Conservation (phyloP, 1,140 invertebrate species). For the Plodia interpunctella region DNA sequence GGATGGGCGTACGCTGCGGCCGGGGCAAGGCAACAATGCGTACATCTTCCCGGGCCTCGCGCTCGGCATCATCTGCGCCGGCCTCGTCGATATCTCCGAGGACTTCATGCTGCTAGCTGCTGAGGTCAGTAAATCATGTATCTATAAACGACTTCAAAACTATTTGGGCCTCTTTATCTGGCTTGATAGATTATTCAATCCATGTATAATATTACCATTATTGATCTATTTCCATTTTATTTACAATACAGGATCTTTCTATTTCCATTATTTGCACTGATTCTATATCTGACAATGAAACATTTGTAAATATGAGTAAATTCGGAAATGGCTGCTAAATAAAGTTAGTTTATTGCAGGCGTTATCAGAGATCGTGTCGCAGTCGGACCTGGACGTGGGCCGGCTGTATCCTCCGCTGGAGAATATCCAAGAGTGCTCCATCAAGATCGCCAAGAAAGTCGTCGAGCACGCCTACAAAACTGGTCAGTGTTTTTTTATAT, state of each 20-base stretch:
- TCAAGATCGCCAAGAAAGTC: constrained; percentile 90
- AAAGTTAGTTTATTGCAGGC: neutral
- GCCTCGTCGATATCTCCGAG: constrained; percentile 91
- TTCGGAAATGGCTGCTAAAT: neutral
- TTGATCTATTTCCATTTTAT: no score
- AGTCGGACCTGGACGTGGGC: constrained; percentile 89
- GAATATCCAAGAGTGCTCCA: constrained; percentile 92
- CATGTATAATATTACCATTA: no score
- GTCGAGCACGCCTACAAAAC: constrained; percentile 91
- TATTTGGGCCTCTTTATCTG: no score
- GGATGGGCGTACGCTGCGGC: constrained; percentile 86
- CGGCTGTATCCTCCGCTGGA: constrained; percentile 95
- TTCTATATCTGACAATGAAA: no score
- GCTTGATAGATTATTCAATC: no score
- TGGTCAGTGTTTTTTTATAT: constrained; percentile 69
- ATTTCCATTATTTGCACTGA: no score
- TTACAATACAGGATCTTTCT: no score
- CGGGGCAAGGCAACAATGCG: constrained; percentile 97
- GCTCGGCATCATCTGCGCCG: constrained; percentile 88
- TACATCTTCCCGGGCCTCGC: constrained; percentile 98
- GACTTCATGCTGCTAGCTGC: constrained; percentile 94
- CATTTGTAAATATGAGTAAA: no score
- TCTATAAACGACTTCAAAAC: no score
- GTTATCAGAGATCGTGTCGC: constrained; percentile 88
- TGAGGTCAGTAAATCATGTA: constrained; percentile 80